phyloP scores from a whole-genome alignment of 1,140 invertebrate genomes.

The Eumeta japonica region DNA sequence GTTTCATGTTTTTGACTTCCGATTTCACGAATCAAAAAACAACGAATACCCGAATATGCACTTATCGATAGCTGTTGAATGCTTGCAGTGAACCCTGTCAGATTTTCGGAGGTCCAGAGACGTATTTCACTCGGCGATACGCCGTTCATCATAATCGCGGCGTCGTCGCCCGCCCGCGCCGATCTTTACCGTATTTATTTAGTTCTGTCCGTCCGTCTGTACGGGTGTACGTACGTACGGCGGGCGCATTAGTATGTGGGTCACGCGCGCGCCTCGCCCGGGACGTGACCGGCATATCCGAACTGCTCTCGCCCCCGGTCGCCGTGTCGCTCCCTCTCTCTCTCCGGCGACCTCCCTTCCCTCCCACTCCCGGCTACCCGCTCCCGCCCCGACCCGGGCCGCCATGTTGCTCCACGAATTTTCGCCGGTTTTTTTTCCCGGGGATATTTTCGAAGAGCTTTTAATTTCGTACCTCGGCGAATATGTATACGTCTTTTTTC shows the following conservation, averaged over 20 bases:
- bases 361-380: too few relatives aligned
- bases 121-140: too few relatives aligned
- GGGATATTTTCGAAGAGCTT: constrained; percentile 43
- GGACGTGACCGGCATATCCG: constrained; percentile 52
- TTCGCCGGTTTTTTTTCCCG: constrained; percentile 52
- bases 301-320: constrained; percentile 44
- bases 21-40: too few relatives aligned
- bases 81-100: too few relatives aligned
- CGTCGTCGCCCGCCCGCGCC: constrained; percentile 31
- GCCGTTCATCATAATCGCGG: too few relatives aligned
- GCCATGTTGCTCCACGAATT: constrained; percentile 48
- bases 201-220: constrained; percentile 24
- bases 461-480: constrained; percentile 41
- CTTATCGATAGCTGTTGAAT: too few relatives aligned
- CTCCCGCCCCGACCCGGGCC: too few relatives aligned
- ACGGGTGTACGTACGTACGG: constrained; percentile 33
- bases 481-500: neutral
- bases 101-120: too few relatives aligned
- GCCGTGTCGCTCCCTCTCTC: constrained; percentile 40
- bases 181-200: constrained; percentile 27
- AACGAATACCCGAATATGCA: too few relatives aligned
- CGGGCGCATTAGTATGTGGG: constrained; percentile 45
- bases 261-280: constrained; percentile 51
- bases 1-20: too few relatives aligned
- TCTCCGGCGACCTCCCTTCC: constrained; percentile 21